phyloP scores from a whole-genome alignment of 2,888 invertebrate genomes.

The Ormyrus nitidulus region DNA sequence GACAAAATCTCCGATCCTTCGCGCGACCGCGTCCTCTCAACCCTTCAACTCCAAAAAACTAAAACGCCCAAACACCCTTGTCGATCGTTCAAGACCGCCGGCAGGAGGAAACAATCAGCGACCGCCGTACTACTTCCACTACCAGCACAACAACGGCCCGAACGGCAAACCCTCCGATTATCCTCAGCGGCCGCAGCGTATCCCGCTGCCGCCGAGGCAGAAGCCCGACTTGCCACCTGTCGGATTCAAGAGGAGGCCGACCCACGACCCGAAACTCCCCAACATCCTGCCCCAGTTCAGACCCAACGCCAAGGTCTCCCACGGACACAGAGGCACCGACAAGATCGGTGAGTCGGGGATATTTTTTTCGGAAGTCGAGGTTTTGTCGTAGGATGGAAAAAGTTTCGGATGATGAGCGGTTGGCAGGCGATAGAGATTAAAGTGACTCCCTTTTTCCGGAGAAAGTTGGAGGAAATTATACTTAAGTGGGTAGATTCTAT shows the following conservation, averaged over 20 bases:
- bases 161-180: constrained; percentile 29
- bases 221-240: constrained; percentile 59
- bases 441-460: too few relatives aligned
- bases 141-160: constrained; percentile 56
- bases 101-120: constrained; percentile 59
- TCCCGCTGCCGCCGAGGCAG: constrained; percentile 62
- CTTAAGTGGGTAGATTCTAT: too few relatives aligned
- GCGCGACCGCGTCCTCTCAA: too few relatives aligned
- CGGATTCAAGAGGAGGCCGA: constrained; percentile 58
- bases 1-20: too few relatives aligned
- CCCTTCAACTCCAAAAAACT: too few relatives aligned
- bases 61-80: too few relatives aligned
- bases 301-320: constrained; percentile 80
- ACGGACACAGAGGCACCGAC: constrained; percentile 73
- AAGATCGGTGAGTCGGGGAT: constrained; percentile 63
- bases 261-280: constrained; percentile 74
- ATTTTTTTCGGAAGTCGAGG: too few relatives aligned
- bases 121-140: constrained; percentile 67
- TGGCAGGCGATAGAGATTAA: too few relatives aligned
- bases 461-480: too few relatives aligned
- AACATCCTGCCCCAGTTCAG: constrained; percentile 85
- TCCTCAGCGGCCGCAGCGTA: constrained; percentile 61
- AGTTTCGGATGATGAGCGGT: too few relatives aligned
- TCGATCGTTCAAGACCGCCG: constrained; percentile 30
- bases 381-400: too few relatives aligned